phyloP scores from a whole-genome alignment of 2,797 vertebrate genomes.

The Acanthurus leucopareius region DNA sequence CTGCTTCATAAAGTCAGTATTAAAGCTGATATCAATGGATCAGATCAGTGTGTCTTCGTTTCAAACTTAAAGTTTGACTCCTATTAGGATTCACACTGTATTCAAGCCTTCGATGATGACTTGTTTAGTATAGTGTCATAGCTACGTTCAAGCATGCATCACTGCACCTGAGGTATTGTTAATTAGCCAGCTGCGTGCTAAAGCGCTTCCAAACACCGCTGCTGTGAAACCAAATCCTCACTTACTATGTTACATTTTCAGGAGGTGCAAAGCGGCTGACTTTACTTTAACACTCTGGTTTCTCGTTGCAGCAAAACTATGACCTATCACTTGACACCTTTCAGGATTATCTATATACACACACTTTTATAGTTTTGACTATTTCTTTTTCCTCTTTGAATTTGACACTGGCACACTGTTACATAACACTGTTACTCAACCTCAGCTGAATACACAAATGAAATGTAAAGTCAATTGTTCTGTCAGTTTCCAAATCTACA shows the following conservation, averaged over 20 bases:
- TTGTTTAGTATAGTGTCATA: conserved; percentile 28
- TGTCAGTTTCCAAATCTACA: conserved; percentile 23
- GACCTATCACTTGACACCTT: conserved; percentile 4
- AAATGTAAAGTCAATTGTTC: conserved; percentile 11
- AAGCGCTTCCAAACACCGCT: conserved; percentile 51
- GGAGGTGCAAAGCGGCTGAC: conserved; percentile 1
- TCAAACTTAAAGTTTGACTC: not conserved
- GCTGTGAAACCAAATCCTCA: conserved; percentile 41
- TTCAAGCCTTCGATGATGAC: conserved; percentile 12
- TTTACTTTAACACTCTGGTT: not conserved
- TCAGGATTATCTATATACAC: conserved; percentile 11
- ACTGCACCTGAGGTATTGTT: conserved; percentile 67
- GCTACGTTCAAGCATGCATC: conserved; percentile 54
- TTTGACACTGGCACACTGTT: not conserved
- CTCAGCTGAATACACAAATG: conserved; percentile 11
- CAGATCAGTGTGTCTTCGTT: not conserved
- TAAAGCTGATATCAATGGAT: not conserved
- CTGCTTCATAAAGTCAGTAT: not conserved
- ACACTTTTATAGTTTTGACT: not conserved
- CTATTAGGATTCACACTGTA: conserved; percentile 18
- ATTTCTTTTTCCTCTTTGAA: not conserved
- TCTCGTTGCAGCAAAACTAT: conserved; percentile 23
- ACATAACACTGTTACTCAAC: conserved; percentile 36
- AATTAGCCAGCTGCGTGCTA: conserved; percentile 39
- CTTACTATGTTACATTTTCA: conserved; percentile 23